A percentile compares a stretch with the other conserved stretches of the same genome.
These are phyloP conservation scores for Lordiphosa fenestrarum DNA, from an alignment of 2,888 invertebrate genomes.

Conservation along the genomic window DNA sequence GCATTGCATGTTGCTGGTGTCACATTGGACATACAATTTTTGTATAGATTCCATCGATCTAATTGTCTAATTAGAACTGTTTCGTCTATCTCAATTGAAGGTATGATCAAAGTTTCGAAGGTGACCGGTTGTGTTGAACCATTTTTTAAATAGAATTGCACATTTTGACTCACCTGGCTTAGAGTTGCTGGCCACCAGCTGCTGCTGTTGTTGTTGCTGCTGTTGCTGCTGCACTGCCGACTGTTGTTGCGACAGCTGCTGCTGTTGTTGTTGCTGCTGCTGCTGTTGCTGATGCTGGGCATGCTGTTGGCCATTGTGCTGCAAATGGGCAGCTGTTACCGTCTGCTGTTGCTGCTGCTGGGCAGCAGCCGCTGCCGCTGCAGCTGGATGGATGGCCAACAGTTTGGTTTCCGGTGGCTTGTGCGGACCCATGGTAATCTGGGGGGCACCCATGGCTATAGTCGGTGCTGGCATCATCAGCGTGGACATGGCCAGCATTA, in stretches of 20 bases:
- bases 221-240: slow-evolving; percentile 47
- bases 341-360: slow-evolving; percentile 69
- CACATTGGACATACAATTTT: too few relatives aligned
- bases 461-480: slow-evolving; percentile 81
- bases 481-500: slow-evolving; percentile 81
- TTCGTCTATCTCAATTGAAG: too few relatives aligned
- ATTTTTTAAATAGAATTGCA: too few relatives aligned
- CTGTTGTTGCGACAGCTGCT: slow-evolving; percentile 28
- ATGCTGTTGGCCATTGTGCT: slow-evolving; percentile 69
- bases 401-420: slow-evolving; percentile 81
- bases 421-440: slow-evolving; percentile 80
- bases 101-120: too few relatives aligned
- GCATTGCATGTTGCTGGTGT: neutral
- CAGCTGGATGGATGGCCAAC: slow-evolving; percentile 80
- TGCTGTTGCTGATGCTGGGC: slow-evolving; percentile 51
- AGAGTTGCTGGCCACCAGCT: slow-evolving; percentile 70
- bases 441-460: slow-evolving; percentile 80
- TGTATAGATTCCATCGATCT: too few relatives aligned
- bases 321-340: slow-evolving; percentile 59
- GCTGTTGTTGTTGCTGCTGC: slow-evolving; percentile 55
- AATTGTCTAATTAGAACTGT: too few relatives aligned
- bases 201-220: slow-evolving; percentile 55
- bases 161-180: slow-evolving; percentile 77
- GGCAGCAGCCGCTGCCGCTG: slow-evolving; percentile 71
- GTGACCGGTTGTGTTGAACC: too few relatives aligned